Evolutionary conservation across 1,140 invertebrate species (phyloP), one percentile per base, ranked within the genome.

Genomic region (Drosophila nigrodunni): DNA sequence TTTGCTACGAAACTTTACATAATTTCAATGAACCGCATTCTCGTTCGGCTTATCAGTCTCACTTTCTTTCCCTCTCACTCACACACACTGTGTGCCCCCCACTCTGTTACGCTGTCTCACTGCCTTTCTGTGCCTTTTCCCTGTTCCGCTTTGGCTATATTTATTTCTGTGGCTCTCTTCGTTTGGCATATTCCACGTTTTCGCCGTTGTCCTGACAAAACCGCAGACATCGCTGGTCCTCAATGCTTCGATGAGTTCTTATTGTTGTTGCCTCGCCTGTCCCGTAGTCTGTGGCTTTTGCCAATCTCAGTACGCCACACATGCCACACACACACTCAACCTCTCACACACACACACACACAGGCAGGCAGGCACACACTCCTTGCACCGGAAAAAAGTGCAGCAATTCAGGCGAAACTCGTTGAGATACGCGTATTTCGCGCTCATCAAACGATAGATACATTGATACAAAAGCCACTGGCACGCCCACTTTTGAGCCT

Each of bases 11-110:
- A 68, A 76, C 79, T 77, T 82, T 66, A 83, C 82, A 76, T 88
- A 82, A 87, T 87, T 87, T 87, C 83, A 88, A 82, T 88, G 82
- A 74, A 80, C 80, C 83, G 80, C 77, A 83, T 87, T 88, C 82
- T 71, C 82, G 80, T 80, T 86, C 57, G 66, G 55, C 41, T 78
- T 87, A 74, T 82, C 54, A 37, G 30, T 7, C 9, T 11, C 3
- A 0, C 37, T 8, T n/a, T 39, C 18, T 34, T 25, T 34, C 25
- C 39, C 62, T 68, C 46, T 55, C 30, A 52, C 21, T 49, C 15
- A 3, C 37, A 11, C 52, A 21, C 65, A 15, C 25, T 43, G 15
- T 21, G 18, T 21, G 18, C 18, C 25, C 7, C 37, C 15, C 10
- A 9, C 47, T 21, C 62, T 68, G 18, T 59, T 44, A 41, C 8